phyloP scores from a whole-genome alignment of 2,888 invertebrate genomes.

The Pristionchus mayeri region DNA sequence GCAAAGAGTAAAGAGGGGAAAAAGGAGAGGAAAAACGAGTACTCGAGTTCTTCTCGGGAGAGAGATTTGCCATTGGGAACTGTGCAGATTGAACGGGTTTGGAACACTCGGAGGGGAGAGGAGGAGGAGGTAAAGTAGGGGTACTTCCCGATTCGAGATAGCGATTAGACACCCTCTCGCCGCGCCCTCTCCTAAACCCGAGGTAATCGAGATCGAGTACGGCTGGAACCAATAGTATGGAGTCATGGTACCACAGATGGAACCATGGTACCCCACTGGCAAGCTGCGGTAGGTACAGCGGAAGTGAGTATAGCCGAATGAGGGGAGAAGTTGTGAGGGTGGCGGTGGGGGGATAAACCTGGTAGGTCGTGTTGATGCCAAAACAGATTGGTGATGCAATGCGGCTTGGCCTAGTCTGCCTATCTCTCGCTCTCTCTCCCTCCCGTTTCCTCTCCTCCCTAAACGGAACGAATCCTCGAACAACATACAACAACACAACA shows the following conservation, averaged over 20 bases:
- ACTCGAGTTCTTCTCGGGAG: background rate
- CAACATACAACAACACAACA: slow-evolving; percentile 28
- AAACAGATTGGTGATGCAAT: slow-evolving; percentile 8
- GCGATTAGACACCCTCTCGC: background rate
- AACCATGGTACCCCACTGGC: too few species aligned
- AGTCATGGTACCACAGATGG: background rate
- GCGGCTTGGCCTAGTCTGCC: too few species aligned
- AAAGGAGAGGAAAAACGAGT: slow-evolving; percentile 7
- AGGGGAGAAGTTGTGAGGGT: background rate
- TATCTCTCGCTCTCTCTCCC: background rate
- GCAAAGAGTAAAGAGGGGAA: background rate
- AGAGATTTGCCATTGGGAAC: slow-evolving; percentile 29
- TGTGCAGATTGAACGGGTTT: slow-evolving; percentile 21
- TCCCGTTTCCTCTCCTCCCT: background rate
- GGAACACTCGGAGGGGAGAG: too few species aligned
- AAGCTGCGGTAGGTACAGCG: background rate
- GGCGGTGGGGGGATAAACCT: slow-evolving; percentile 1
- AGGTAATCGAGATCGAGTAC: background rate
- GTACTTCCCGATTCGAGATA: background rate
- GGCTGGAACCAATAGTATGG: background rate
- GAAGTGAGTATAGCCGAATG: background rate
- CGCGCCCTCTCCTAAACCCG: too few species aligned
- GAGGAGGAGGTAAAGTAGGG: background rate
- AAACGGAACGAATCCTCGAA: background rate
- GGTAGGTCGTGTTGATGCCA: background rate